phyloP scores from a whole-genome alignment of 2,113 vertebrate species.

The Coreoperca whiteheadi region DNA sequence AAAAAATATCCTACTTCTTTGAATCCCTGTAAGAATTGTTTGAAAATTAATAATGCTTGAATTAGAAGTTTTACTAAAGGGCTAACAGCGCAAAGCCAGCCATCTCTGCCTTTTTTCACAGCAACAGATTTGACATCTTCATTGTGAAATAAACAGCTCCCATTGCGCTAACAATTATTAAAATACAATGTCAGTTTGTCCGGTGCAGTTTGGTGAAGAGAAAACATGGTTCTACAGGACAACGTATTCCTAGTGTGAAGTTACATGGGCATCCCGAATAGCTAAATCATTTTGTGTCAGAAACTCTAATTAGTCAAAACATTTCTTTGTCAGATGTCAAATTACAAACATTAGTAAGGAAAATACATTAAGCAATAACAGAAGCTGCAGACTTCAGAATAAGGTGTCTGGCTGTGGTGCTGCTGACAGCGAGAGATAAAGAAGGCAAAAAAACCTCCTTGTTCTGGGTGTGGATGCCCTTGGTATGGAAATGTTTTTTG shows the following conservation, averaged over 20 bases:
- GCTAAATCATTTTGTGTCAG: constrained; percentile 28
- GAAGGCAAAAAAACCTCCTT: constrained; percentile 44
- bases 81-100: constrained; percentile 24
- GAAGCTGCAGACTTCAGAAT: constrained; percentile 43
- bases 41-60: constrained; percentile 66
- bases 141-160: constrained; percentile 24
- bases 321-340: constrained; percentile 56
- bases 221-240: constrained; percentile 13
- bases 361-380: constrained; percentile 52
- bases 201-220: constrained; percentile 10
- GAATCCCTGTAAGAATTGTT: constrained; percentile 65
- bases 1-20: constrained; percentile 64
- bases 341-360: constrained; percentile 51
- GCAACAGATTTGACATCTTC: constrained; percentile 42
- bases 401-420: constrained; percentile 36
- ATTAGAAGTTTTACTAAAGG: constrained; percentile 65
- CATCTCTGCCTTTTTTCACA: too few relatives aligned
- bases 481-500: constrained; percentile 57
- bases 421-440: constrained; percentile 55
- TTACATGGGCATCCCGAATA: not conserved
- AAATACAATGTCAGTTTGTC: constrained; percentile 27
- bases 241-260: not conserved
- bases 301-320: constrained; percentile 59
- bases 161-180: constrained; percentile 10
- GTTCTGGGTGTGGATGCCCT: constrained; percentile 51